Evolutionary conservation across 2,888 invertebrate genomes (phyloP).

Genomic region (Acrobasis consociella): DNA sequence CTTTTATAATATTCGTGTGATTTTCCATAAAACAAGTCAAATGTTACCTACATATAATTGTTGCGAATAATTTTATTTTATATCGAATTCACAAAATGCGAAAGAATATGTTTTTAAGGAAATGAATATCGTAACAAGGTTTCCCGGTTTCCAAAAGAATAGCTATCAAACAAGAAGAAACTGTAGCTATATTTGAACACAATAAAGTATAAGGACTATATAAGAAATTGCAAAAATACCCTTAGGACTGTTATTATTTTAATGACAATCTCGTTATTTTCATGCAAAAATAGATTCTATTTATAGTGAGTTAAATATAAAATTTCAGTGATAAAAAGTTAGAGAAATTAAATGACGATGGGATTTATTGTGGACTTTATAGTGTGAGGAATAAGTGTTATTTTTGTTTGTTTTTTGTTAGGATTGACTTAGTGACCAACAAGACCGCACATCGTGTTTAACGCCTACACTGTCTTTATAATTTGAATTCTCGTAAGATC

Average conservation of each 20-base stretch:
- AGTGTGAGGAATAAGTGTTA: not conserved
- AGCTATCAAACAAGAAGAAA: constrained; percentile 50
- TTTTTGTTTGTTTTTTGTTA: not conserved
- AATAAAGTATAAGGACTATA: constrained; percentile 75
- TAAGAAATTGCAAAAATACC: constrained; percentile 75
- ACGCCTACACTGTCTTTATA: constrained; percentile 14
- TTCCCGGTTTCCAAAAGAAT: not conserved
- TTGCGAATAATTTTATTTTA: too few species aligned
- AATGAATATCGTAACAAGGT: too few species aligned
- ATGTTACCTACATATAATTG: too few species aligned
- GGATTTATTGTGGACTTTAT: not conserved
- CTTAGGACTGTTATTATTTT: constrained; percentile 77
- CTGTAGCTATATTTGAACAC: constrained; percentile 65
- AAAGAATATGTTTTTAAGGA: too few species aligned
- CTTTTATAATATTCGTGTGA: too few species aligned
- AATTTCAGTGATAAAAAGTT: constrained; percentile 31
- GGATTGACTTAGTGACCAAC: not conserved
- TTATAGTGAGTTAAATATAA: constrained; percentile 36
- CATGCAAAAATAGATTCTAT: constrained; percentile 42
- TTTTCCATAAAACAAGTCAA: too few species aligned
- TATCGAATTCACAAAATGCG: too few species aligned
- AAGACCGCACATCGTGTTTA: constrained; percentile 1
- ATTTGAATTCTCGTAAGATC: constrained; percentile 5
- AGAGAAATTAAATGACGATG: constrained; percentile 42
- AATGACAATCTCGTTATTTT: constrained; percentile 56